A percentile compares a stretch with the other conserved stretches of the same genome.
Conservation (phyloP, 2,113 vertebrate genomes). For the Fregata magnificens region DNA sequence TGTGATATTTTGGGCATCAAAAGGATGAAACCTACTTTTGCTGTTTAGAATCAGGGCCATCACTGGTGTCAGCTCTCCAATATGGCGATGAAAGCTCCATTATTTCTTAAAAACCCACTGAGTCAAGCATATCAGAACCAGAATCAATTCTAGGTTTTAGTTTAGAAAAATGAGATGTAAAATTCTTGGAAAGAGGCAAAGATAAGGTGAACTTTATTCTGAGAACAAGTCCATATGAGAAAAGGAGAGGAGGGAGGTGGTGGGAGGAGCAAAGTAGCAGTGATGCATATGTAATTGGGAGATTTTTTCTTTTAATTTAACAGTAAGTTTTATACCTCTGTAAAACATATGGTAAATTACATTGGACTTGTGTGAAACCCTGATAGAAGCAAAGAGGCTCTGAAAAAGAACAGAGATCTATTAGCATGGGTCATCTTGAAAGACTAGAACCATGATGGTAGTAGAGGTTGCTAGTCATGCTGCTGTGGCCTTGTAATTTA, state of each 20-base stretch:
- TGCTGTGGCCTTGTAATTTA: not conserved
- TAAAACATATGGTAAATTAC: not conserved
- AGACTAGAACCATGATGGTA: not conserved
- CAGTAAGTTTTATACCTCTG: not conserved
- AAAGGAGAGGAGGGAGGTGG: not conserved
- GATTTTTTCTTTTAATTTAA: not conserved
- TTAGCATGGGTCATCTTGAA: not conserved
- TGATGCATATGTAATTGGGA: not conserved
- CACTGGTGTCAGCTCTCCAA: not conserved
- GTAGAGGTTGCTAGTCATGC: not conserved
- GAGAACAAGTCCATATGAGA: not conserved
- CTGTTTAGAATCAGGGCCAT: not conserved
- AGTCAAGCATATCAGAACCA: not conserved
- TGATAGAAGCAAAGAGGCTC: not conserved
- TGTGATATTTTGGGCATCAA: not conserved
- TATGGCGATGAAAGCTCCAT: not conserved
- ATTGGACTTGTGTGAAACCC: not conserved
- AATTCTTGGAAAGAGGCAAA: not conserved
- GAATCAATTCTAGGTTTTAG: not conserved
- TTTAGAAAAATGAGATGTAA: not conserved
- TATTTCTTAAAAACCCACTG: not conserved
- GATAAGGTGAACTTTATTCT: not conserved
- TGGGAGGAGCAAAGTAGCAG: not conserved
- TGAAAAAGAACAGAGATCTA: not conserved
- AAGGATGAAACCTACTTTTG: not conserved